A percentile compares a stretch with the other conserved stretches of the same genome.
These are phyloP conservation scores for Gasterosteus aculeatus DNA, from an alignment of 2,113 vertebrate genomes.

Conservation along the genomic window DNA sequence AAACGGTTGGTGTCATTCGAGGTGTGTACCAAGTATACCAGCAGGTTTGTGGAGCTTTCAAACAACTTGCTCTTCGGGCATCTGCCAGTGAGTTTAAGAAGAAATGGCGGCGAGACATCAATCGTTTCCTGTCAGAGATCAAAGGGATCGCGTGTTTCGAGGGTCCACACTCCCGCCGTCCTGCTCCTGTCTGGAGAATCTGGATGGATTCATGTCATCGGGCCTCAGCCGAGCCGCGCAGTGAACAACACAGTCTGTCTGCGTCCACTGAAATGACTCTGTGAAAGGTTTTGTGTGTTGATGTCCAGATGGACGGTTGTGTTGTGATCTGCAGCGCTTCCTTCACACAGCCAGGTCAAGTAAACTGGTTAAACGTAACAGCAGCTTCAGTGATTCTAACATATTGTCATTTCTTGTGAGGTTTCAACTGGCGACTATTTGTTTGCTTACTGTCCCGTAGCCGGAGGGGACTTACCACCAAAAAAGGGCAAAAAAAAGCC, in stretches of 20 bases:
- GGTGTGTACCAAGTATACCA: slow-evolving; percentile 7
- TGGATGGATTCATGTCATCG: slow-evolving; percentile 30
- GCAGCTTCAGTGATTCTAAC: not conserved
- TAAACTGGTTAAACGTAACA: slow-evolving; percentile 51
- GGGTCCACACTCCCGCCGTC: slow-evolving; percentile 26
- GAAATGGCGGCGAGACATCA: slow-evolving; percentile 18
- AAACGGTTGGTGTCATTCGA: slow-evolving; percentile 46
- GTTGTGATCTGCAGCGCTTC: slow-evolving; percentile 65
- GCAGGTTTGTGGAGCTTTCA: slow-evolving; percentile 32
- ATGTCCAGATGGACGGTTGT: slow-evolving; percentile 73
- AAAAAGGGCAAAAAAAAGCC: too few species aligned
- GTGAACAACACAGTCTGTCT: slow-evolving; percentile 57
- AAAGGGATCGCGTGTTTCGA: slow-evolving; percentile 29
- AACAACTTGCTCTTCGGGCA: slow-evolving; percentile 34
- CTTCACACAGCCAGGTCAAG: slow-evolving; percentile 63
- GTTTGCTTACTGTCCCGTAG: too few species aligned
- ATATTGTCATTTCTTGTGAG: not conserved
- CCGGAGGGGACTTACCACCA: too few species aligned
- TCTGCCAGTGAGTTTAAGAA: slow-evolving; percentile 38
- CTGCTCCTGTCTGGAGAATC: slow-evolving; percentile 25
- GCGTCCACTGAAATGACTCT: slow-evolving; percentile 50
- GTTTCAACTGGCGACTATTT: not conserved
- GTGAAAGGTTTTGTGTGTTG: slow-evolving; percentile 64
- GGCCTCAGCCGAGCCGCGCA: slow-evolving; percentile 42
- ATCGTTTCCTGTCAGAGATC: slow-evolving; percentile 47